Evolutionary conservation across 2,888 invertebrate genomes (phyloP).

Genomic region (Malacosoma neustria): DNA sequence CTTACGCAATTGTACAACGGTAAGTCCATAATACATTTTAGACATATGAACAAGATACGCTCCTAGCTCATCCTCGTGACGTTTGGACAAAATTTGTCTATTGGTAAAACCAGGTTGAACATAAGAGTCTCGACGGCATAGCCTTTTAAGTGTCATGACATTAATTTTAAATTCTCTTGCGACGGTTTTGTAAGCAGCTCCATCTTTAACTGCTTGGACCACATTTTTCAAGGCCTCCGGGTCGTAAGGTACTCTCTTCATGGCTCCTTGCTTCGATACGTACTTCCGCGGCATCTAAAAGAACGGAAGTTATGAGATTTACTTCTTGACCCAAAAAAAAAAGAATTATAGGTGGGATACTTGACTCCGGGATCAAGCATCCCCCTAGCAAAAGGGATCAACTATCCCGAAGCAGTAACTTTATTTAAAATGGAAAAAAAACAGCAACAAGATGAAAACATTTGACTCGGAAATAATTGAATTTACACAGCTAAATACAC

Average conservation of each 20-base stretch:
- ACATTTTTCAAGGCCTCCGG: conserved; percentile 3
- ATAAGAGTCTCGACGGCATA: conserved; percentile 3
- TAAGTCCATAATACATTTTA: conserved; percentile 8
- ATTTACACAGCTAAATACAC: conserved; percentile 7
- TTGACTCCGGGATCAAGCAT: conserved; percentile 3
- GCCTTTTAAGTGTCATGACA: conserved; percentile 1
- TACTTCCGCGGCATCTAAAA: conserved; percentile 8
- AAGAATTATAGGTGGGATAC: conserved; percentile 4
- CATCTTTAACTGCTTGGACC: conserved; percentile 3
- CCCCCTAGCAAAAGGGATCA: conserved; percentile 3
- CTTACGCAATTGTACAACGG: conserved; percentile 8
- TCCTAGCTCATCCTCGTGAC: conserved; percentile 4
- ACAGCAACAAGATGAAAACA: conserved; percentile 3
- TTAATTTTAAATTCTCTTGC: conserved; percentile 1
- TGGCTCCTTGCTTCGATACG: conserved; percentile 7
- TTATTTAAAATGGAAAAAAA: conserved; percentile 2
- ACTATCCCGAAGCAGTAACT: conserved; percentile 3
- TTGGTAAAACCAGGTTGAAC: conserved; percentile 7
- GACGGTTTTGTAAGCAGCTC: conserved; percentile 1
- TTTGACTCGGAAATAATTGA: conserved; percentile 5
- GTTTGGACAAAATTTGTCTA: conserved; percentile 7
- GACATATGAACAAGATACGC: conserved; percentile 5
- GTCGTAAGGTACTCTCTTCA: conserved; percentile 6
- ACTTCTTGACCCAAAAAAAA: conserved; percentile 7
- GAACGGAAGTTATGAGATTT: conserved; percentile 7